phyloP scores from a whole-genome alignment of 2,797 vertebrate genomes.

The Poecilia velifera region DNA sequence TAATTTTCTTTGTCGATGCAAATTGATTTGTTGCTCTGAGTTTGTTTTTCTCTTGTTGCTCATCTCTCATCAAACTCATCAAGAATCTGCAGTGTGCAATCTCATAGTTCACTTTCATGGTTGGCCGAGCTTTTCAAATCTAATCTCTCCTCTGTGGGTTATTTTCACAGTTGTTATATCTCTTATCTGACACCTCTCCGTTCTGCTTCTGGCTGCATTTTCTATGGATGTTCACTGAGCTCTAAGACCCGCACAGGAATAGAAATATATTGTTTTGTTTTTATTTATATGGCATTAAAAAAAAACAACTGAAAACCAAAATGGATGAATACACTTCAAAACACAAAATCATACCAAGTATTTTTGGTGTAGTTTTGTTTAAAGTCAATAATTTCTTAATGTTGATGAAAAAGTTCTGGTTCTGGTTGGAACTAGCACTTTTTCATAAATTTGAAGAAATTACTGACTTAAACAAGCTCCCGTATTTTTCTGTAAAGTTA shows the following conservation, averaged over 20 bases:
- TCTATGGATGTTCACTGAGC: constrained; percentile 30
- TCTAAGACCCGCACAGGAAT: constrained; percentile 33
- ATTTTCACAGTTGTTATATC: constrained; percentile 31
- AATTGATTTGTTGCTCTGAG: constrained; percentile 66
- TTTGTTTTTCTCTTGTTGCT: constrained; percentile 63
- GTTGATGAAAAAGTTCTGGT: no score
- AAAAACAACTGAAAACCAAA: background rate
- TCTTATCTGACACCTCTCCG: constrained; percentile 37
- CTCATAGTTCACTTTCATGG: constrained; percentile 67
- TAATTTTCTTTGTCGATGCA: constrained; percentile 59
- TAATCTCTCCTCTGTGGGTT: constrained; percentile 38
- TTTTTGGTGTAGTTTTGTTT: no score
- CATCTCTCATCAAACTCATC: constrained; percentile 64
- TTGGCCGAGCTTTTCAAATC: constrained; percentile 51
- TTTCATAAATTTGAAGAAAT: no score
- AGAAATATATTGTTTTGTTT: background rate
- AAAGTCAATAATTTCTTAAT: no score
- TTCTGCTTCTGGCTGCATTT: constrained; percentile 26
- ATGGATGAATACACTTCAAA: constrained; percentile 5
- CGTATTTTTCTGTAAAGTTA: no score
- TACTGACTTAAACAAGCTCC: no score
- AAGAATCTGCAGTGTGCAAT: constrained; percentile 56
- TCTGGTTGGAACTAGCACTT: no score
- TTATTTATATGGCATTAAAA: background rate
- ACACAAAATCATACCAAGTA: no score